Evolutionary conservation across 2,888 invertebrate species (phyloP).

Genomic region (Chrysolina americana): DNA sequence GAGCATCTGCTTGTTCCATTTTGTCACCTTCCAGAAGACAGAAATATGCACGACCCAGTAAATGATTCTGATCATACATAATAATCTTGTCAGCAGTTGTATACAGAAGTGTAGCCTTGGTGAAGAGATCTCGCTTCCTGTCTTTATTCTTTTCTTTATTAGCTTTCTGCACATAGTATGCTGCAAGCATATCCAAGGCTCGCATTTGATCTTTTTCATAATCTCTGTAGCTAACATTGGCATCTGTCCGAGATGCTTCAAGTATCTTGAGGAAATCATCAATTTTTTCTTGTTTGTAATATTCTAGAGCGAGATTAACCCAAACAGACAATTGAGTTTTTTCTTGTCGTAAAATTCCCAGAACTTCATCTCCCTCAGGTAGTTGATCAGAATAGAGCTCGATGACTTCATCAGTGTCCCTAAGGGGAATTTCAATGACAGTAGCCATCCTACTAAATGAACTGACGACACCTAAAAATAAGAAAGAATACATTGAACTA

Average conservation of each 20-base stretch:
- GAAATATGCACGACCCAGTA: constrained; percentile 97
- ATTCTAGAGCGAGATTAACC: constrained; percentile 97
- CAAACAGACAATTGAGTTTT: constrained; percentile 93
- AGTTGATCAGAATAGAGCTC: constrained; percentile 95
- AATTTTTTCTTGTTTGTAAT: constrained; percentile 94
- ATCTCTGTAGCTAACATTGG: constrained; percentile 88
- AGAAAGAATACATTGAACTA: neutral
- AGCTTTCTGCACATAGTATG: constrained; percentile 97
- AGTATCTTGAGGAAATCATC: constrained; percentile 95
- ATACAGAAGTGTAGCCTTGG: constrained; percentile 97
- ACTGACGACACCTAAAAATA: neutral
- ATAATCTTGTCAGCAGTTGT: constrained; percentile 99
- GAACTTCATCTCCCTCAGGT: constrained; percentile 96
- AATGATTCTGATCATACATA: constrained; percentile 99
- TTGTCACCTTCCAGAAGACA: constrained; percentile 98
- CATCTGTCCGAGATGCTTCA: constrained; percentile 89
- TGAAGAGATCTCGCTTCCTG: constrained; percentile 93
- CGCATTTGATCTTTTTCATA: constrained; percentile 98
- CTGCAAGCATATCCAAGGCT: constrained; percentile 96
- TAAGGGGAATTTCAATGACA: constrained; percentile 91
- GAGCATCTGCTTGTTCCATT: constrained; percentile 99
- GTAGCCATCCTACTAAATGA: constrained; percentile 69
- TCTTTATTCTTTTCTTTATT: constrained; percentile 96
- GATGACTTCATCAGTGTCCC: constrained; percentile 96
- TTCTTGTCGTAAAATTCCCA: constrained; percentile 94